Evolutionary conservation across 2,113 vertebrate species (phyloP).

Genomic region (Alectura lathami): DNA sequence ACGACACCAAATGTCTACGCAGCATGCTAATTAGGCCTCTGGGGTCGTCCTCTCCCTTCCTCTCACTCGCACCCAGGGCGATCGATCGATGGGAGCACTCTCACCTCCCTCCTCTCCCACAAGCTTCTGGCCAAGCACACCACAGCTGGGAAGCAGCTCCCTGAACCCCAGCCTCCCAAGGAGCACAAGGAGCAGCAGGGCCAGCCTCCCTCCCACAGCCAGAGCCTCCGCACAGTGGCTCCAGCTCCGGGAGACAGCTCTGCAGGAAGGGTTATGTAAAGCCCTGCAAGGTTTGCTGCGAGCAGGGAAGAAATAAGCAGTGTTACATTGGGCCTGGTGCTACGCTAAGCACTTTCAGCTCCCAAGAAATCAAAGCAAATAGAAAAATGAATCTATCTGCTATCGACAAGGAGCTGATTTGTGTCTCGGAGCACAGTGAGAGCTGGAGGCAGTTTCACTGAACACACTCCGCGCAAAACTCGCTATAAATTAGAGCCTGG

Average conservation of each 20-base stretch:
- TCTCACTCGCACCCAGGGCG: not conserved
- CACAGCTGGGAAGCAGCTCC: not conserved
- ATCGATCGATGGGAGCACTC: not conserved
- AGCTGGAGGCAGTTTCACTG: not conserved
- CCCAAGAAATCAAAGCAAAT: not conserved
- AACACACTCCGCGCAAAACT: fast-evolving
- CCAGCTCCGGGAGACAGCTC: not conserved
- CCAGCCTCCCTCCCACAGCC: not conserved
- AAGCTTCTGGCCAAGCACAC: not conserved
- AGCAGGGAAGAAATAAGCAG: not conserved
- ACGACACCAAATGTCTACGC: not conserved
- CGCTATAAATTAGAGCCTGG: not conserved
- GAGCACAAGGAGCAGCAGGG: not conserved
- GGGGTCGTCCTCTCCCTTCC: not conserved
- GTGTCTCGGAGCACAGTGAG: not conserved
- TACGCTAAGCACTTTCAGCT: not conserved
- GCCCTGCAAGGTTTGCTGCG: not conserved
- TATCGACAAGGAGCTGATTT: not conserved
- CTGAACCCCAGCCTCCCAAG: not conserved
- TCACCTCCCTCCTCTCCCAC: not conserved
- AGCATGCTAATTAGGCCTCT: conserved; percentile 33
- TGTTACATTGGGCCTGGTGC: not conserved
- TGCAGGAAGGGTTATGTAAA: conserved; percentile 15
- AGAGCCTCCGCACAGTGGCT: not conserved
- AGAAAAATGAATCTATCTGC: not conserved